Evolutionary conservation across 2,113 vertebrate genomes (phyloP), one percentile per base, ranked within the genome.

Genomic region (Nycticebus coucang): DNA sequence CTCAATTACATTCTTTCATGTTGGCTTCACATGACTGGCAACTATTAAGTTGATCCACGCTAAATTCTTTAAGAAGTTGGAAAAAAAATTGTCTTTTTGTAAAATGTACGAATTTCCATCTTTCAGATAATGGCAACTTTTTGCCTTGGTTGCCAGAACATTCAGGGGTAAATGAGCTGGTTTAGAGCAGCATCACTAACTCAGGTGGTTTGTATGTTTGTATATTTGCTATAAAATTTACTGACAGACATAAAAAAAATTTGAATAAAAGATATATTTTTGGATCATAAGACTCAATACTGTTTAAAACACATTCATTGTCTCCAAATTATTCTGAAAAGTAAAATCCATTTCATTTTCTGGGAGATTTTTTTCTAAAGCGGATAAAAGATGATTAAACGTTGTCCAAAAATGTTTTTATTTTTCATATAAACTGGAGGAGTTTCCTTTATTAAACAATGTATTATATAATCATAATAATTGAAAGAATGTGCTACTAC

Each of bases 211-310:
- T 85, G 15, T 28, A 35, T 84, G 30, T 53, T 88, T 80, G 15
- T 28, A 35, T 88, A 62, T 85, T 95, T 87, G 30, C 66, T 91
- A 77, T 77, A 95, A 96, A 69, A 87, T 87, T 87, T 82, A 77
- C 12, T 71, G 18, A 90, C 37, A 85, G 53, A 81, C 11, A 91
- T 45, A 90, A 88, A 93, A 93, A 33, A 66, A 24, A 78, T 89
- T 59, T 77, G 55, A 93, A 89, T 45, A 66, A 77, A 2, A 69
- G 11, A 91, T 30, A 37, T 41, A 22, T 80, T 81, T 88, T 64
- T 91, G 14, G 19, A 55, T 95, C 28, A 11, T 35, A 77, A 82
- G n/a, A 85, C 22, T 80, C 62, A 75, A 35, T 87, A 80, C 21
- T 92, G 0, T 77, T 50, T 50, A 86, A 86, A 91, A 74, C 66